phyloP scores from a whole-genome alignment of 1,140 invertebrate species.

The Caenorhabditis tropicalis region DNA sequence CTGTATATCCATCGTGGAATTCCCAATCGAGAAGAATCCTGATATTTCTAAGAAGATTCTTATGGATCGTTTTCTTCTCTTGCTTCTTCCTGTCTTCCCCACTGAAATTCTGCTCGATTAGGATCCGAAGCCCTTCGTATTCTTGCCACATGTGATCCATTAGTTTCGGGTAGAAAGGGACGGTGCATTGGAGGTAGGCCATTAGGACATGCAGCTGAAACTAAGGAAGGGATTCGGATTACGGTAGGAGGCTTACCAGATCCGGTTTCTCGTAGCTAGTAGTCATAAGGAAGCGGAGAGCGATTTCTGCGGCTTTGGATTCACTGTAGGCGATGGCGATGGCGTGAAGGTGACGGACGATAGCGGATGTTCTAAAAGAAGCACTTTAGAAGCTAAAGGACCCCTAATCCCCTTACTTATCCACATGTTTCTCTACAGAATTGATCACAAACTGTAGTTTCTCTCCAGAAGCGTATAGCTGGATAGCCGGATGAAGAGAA shows the following conservation, averaged over 20 bases:
- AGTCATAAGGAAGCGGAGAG: constrained; percentile 19
- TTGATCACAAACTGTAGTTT: background rate
- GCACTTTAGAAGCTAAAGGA: too few species aligned
- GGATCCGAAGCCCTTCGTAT: background rate
- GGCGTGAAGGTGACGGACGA: constrained; percentile 47
- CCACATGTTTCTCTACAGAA: background rate
- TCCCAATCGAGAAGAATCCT: constrained; percentile 46
- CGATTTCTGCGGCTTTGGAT: constrained; percentile 50
- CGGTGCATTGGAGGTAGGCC: background rate
- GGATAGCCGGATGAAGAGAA: background rate
- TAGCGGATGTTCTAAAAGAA: background rate
- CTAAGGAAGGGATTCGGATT: background rate
- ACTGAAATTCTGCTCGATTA: background rate
- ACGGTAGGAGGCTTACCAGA: background rate
- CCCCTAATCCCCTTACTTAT: background rate
- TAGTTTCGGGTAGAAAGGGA: constrained; percentile 26
- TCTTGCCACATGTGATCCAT: background rate
- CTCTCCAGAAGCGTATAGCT: background rate
- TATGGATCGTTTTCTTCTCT: background rate
- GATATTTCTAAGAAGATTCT: background rate
- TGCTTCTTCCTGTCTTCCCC: background rate
- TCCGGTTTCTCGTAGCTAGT: background rate
- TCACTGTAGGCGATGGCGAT: constrained; percentile 9
- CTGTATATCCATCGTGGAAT: background rate
- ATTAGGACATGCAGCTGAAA: constrained; percentile 39